phyloP scores from a whole-genome alignment of 2,888 invertebrate genomes.

The Corbicula japonica region DNA sequence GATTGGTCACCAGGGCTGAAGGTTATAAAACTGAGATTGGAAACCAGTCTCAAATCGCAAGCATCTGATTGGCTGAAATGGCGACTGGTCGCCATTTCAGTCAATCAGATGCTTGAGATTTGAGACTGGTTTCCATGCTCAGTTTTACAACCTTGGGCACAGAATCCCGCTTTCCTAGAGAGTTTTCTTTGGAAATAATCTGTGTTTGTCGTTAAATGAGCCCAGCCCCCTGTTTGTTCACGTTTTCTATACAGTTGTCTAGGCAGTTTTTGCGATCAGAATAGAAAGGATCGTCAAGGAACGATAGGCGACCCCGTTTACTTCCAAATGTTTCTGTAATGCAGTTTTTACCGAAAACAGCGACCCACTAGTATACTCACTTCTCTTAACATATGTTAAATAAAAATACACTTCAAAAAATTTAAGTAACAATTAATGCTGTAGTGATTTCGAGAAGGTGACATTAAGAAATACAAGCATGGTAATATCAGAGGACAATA shows the following conservation, averaged over 20 bases:
- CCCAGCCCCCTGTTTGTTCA: background rate
- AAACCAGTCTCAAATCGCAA: too few species aligned
- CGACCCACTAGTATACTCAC: background rate
- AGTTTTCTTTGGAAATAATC: background rate
- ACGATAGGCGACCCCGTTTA: background rate
- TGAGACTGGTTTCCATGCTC: too few species aligned
- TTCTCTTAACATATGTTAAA: too few species aligned
- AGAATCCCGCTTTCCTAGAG: constrained; percentile 2
- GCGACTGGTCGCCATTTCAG: too few species aligned
- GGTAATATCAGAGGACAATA: constrained; percentile 36
- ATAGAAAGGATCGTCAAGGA: background rate
- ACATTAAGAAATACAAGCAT: constrained; percentile 20
- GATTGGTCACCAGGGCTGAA: background rate
- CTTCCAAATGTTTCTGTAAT: constrained; percentile 10
- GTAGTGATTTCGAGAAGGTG: too few species aligned
- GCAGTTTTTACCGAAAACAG: background rate
- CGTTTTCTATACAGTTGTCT: background rate
- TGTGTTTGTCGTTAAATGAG: background rate
- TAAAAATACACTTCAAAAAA: too few species aligned
- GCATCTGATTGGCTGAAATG: too few species aligned
- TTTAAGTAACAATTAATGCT: too few species aligned
- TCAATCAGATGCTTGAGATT: too few species aligned
- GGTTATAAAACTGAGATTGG: too few species aligned
- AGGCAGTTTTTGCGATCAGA: background rate
- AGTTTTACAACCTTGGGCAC: too few species aligned